A percentile compares a stretch with the other conserved stretches of the same genome.
Conservation (phyloP, 2,797 vertebrate genomes). For the Anguilla pacifica region DNA sequence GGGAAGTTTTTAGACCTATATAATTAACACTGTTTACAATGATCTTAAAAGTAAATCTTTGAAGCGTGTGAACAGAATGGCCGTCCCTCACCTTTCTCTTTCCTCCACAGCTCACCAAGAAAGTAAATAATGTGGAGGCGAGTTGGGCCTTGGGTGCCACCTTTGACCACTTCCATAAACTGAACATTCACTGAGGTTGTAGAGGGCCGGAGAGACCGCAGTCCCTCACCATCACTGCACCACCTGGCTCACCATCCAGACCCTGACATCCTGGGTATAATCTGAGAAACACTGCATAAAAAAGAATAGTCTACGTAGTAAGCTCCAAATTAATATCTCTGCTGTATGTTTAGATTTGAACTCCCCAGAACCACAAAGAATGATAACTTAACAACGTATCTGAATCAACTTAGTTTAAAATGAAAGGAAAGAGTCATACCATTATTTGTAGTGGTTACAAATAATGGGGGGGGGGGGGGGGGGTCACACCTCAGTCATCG, state of each 20-base stretch:
- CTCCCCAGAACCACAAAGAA: not conserved
- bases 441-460: not conserved
- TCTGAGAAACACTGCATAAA: not conserved
- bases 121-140: constrained; percentile 91
- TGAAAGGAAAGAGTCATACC: not conserved
- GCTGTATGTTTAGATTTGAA: not conserved
- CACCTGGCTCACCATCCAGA: not conserved
- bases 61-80: not conserved
- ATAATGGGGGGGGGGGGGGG: not conserved
- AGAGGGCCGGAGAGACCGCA: not conserved
- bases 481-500: not conserved
- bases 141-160: constrained; percentile 95
- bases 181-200: constrained; percentile 78
- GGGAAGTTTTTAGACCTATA: not conserved
- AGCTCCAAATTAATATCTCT: not conserved
- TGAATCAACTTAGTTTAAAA: not conserved
- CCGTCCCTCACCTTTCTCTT: constrained; percentile 28
- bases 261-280: not conserved
- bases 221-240: not conserved
- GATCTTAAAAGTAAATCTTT: not conserved
- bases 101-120: constrained; percentile 84
- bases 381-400: not conserved
- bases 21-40: not conserved
- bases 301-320: not conserved
- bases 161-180: constrained; percentile 85